These are phyloP conservation scores for Phortica okadai DNA, from an alignment of 2,888 invertebrate species.

Conservation along the genomic window DNA sequence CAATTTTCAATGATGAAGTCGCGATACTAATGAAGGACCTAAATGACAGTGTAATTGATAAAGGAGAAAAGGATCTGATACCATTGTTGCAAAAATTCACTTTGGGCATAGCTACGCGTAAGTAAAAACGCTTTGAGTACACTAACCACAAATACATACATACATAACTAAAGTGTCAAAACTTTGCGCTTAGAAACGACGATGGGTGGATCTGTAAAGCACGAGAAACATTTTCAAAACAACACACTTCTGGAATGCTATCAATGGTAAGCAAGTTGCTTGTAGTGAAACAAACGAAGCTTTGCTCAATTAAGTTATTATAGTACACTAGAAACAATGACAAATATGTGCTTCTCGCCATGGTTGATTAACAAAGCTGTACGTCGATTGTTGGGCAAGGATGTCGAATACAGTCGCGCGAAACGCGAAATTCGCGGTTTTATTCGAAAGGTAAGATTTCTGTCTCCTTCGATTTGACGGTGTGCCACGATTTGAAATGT, in stretches of 20 bases:
- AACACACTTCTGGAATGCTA: conserved; percentile 62
- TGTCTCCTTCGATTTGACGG: background rate
- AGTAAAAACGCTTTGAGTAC: conserved; percentile 42
- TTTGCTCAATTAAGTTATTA: conserved; percentile 40
- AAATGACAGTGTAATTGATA: conserved; percentile 48
- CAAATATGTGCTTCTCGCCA: conserved; percentile 71
- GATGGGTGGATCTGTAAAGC: conserved; percentile 68
- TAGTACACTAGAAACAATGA: conserved; percentile 69
- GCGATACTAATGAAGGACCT: conserved; percentile 54
- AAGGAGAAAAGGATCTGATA: conserved; percentile 61
- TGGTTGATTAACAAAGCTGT: conserved; percentile 62
- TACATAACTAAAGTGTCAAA: background rate
- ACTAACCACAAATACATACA: background rate
- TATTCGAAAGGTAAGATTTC: conserved; percentile 61
- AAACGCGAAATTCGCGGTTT: conserved; percentile 63
- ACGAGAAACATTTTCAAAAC: conserved; percentile 45
- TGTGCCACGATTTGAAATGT: background rate
- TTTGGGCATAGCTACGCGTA: conserved; percentile 68
- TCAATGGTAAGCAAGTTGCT: conserved; percentile 60
- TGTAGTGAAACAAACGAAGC: background rate
- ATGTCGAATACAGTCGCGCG: conserved; percentile 56
- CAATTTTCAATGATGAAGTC: conserved; percentile 68
- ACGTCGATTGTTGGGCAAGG: conserved; percentile 57
- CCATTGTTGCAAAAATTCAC: conserved; percentile 65
- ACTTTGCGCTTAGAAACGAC: conserved; percentile 65